A percentile compares a stretch with the other conserved stretches of the same genome.
Evolutionary conservation across 2,113 vertebrate species (phyloP).

Genomic region (Melanotaenia duboulayi): DNA sequence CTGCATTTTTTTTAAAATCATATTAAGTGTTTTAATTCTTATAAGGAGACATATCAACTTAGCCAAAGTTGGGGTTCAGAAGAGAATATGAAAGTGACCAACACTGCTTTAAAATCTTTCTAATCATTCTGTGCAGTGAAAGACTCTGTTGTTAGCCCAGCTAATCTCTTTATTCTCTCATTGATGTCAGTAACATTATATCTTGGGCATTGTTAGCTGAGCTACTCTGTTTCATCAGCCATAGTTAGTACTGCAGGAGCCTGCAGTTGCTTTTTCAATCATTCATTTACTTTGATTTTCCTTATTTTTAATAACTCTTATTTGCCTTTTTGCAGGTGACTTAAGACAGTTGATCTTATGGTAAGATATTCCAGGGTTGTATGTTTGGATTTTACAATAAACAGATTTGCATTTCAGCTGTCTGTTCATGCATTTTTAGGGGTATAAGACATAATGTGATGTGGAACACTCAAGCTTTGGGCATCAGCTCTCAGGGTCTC

Average conservation of each 20-base stretch:
- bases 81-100: constrained; percentile 54
- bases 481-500: constrained; percentile 80
- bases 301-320: constrained; percentile 22
- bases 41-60: neutral
- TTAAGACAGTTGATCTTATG: constrained; percentile 89
- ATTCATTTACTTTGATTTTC: constrained; percentile 69
- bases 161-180: constrained; percentile 77
- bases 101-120: constrained; percentile 78
- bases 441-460: constrained; percentile 89
- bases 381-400: neutral
- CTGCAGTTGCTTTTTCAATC: constrained; percentile 56
- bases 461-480: constrained; percentile 87
- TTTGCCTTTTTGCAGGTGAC: constrained; percentile 82
- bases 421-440: constrained; percentile 74
- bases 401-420: neutral
- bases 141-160: constrained; percentile 62
- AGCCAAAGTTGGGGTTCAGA: constrained; percentile 12
- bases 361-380: constrained; percentile 76
- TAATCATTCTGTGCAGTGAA: constrained; percentile 62
- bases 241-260: constrained; percentile 43
- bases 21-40: neutral
- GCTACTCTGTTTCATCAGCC: constrained; percentile 69
- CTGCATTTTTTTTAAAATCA: no score
- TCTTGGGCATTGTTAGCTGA: constrained; percentile 71
- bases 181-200: constrained; percentile 81